These are phyloP conservation scores for Athalia cordata DNA, from an alignment of 2,888 invertebrate species.

Conservation along the genomic window DNA sequence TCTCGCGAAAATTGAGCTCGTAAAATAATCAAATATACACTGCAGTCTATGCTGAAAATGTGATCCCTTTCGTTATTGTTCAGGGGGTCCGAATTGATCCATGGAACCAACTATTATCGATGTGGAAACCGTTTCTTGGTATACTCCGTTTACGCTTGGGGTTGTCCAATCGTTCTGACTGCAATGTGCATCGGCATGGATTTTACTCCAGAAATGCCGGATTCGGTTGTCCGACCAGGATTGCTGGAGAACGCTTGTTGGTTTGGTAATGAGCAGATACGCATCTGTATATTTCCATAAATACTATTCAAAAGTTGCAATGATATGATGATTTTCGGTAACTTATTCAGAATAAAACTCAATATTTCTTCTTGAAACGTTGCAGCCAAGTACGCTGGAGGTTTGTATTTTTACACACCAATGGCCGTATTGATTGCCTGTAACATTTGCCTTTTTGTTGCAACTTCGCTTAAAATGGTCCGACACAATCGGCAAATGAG, in stretches of 20 bases:
- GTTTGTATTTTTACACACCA: slow-evolving; percentile 83
- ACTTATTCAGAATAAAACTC: not conserved
- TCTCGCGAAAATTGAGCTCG: not conserved
- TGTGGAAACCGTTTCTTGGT: slow-evolving; percentile 78
- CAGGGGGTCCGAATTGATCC: slow-evolving; percentile 75
- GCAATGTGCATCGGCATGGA: slow-evolving; percentile 76
- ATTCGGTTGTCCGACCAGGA: slow-evolving; percentile 75
- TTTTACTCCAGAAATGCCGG: slow-evolving; percentile 73
- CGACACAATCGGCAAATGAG: slow-evolving; percentile 81
- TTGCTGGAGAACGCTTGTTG: slow-evolving; percentile 76
- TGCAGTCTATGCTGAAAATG: not conserved
- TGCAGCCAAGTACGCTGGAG: slow-evolving; percentile 76
- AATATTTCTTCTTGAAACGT: slow-evolving; percentile 64
- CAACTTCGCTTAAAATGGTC: slow-evolving; percentile 81
- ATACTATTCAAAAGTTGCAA: too few relatives aligned
- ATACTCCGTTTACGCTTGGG: slow-evolving; percentile 83
- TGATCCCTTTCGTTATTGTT: not conserved
- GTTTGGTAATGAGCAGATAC: slow-evolving; percentile 75
- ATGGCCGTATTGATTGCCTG: slow-evolving; percentile 79
- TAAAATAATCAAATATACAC: not conserved
- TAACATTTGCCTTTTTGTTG: slow-evolving; percentile 81
- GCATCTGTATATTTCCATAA: too few relatives aligned
- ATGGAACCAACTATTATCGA: slow-evolving; percentile 67
- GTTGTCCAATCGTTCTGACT: slow-evolving; percentile 77
- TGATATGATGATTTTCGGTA: too few relatives aligned